A percentile compares a stretch with the other conserved stretches of the same genome.
phyloP scores from a whole-genome alignment of 2,113 vertebrate species.

The Neomonachus schauinslandi region DNA sequence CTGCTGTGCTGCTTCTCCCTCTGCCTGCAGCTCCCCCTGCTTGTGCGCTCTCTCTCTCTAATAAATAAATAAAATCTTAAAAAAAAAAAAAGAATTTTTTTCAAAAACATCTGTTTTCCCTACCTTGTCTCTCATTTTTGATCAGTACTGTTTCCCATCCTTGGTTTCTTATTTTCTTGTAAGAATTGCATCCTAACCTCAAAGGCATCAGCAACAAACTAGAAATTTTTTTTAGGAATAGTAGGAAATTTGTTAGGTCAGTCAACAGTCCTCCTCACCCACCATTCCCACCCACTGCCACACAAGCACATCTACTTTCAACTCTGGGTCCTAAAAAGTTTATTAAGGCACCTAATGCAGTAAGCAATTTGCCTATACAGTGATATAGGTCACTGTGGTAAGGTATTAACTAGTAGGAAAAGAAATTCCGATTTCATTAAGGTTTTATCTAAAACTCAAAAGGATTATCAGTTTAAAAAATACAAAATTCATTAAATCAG shows the following conservation, averaged over 20 bases:
- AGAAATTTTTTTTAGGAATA: background rate
- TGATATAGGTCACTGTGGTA: too few species aligned
- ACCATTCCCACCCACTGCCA: background rate
- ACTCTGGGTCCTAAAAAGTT: background rate
- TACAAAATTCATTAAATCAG: constrained; percentile 6
- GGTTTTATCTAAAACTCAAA: background rate
- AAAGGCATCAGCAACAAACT: background rate
- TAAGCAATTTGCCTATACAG: background rate
- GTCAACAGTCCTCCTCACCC: background rate
- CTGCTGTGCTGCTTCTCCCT: too few species aligned
- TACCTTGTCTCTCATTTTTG: background rate
- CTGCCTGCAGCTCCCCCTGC: too few species aligned
- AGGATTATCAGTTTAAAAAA: background rate
- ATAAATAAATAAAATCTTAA: too few species aligned
- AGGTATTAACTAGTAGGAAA: background rate
- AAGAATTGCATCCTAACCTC: background rate
- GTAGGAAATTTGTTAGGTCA: background rate
- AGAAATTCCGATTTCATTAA: background rate
- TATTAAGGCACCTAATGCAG: background rate
- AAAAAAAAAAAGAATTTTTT: background rate
- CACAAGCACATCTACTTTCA: background rate
- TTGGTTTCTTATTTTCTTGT: background rate
- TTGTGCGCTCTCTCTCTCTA: too few species aligned
- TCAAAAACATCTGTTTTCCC: background rate
- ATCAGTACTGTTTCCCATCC: background rate